Conservation (phyloP, 2,888 invertebrate species). For the Parasteatoda lunata region DNA sequence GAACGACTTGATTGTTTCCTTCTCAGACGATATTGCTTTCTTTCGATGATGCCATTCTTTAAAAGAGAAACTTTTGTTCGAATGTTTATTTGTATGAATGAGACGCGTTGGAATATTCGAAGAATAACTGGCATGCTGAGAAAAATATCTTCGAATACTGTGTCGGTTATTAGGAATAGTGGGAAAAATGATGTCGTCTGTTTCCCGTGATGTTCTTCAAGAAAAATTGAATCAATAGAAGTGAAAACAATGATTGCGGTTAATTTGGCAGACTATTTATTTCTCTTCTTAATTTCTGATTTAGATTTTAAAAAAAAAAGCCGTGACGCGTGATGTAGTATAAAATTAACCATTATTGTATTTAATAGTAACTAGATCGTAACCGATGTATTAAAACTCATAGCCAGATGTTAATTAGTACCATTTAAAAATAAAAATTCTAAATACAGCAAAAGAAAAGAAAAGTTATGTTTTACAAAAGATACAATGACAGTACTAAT, state of each 20-base stretch:
- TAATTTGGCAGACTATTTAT: no score
- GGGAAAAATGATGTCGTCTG: neutral
- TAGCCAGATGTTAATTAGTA: no score
- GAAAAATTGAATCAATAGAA: neutral
- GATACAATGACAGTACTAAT: no score
- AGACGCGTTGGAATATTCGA: neutral
- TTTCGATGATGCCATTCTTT: neutral
- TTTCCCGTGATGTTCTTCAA: neutral
- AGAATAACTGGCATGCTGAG: neutral
- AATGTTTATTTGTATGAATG: neutral
- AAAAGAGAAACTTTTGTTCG: neutral
- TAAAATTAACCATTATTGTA: no score
- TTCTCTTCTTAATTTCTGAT: no score
- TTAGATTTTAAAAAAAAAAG: no score
- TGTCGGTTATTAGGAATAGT: neutral
- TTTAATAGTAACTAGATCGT: no score
- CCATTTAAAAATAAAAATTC: no score
- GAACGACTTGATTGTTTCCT: constrained; percentile 2
- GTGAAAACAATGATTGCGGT: neutral
- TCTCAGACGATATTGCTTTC: constrained; percentile 1
- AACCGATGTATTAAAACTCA: no score
- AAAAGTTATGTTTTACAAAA: no score
- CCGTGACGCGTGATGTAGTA: no score
- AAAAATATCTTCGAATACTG: neutral
- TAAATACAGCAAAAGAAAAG: no score